Evolutionary conservation across 53 echinoderm and acorn worm species (phyloP).

Genomic region (Pentamera pediparva): DNA sequence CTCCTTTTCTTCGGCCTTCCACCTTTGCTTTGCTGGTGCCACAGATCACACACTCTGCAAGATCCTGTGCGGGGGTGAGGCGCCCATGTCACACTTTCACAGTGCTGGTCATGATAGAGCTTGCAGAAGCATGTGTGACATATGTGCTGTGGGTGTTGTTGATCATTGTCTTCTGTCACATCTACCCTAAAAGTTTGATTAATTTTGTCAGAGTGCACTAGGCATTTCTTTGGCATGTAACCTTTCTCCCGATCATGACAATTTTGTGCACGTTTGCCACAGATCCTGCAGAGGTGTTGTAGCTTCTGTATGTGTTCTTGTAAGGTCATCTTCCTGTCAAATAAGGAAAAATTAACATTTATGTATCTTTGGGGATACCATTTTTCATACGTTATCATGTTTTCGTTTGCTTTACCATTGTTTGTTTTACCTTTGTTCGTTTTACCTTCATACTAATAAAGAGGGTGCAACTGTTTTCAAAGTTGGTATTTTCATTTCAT

Average conservation of each 20-base stretch:
- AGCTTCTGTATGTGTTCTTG: not conserved
- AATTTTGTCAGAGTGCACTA: not conserved
- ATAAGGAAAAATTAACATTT: no score
- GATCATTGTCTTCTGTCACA: not conserved
- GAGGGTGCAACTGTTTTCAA: no score
- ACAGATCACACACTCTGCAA: conserved; percentile 4
- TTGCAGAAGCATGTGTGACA: conserved; percentile 30
- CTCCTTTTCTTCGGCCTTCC: conserved; percentile 29
- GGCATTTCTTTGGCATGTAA: not conserved
- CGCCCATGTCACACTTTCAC: not conserved
- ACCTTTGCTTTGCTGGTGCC: conserved; percentile 9
- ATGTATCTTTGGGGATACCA: no score
- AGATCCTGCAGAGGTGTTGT: not conserved
- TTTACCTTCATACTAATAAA: no score
- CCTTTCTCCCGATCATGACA: not conserved
- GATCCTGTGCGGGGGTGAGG: conserved; percentile 20
- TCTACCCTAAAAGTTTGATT: not conserved
- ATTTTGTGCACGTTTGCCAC: not conserved
- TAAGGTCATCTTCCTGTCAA: not conserved
- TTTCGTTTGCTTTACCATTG: no score
- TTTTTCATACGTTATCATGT: no score
- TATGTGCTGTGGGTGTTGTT: conserved; percentile 8
- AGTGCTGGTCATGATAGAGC: not conserved
- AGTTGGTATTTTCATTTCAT: no score
- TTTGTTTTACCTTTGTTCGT: no score